phyloP scores from a whole-genome alignment of 2,797 vertebrate species.

The Acanthornis magna region DNA sequence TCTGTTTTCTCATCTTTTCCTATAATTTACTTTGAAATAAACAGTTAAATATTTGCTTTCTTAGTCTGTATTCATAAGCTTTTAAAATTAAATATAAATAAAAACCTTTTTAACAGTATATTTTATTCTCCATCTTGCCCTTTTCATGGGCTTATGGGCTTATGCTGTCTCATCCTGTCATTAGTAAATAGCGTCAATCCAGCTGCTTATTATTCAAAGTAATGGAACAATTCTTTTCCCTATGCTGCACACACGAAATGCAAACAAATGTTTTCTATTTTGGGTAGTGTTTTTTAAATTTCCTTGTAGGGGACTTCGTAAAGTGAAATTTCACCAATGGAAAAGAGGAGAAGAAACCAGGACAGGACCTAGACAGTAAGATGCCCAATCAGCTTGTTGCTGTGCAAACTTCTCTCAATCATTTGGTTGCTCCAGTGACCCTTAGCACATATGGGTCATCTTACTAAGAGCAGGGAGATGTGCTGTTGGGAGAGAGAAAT shows the following conservation, averaged over 20 bases:
- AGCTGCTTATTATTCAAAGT: neutral
- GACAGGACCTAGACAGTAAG: neutral
- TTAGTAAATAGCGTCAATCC: neutral
- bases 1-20: neutral
- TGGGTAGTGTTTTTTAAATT: neutral
- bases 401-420: neutral
- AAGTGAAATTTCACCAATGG: neutral
- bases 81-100: neutral
- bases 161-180: neutral
- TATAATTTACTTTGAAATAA: neutral
- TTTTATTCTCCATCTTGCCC: neutral
- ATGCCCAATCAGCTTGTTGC: neutral
- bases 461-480: neutral
- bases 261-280: neutral
- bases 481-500: neutral
- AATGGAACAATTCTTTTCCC: neutral
- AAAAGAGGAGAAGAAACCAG: neutral
- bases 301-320: neutral
- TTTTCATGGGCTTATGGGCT: neutral
- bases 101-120: neutral
- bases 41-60: neutral
- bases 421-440: neutral
- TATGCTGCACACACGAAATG: neutral
- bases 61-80: neutral
- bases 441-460: neutral